Conservation (phyloP, 2,113 vertebrate genomes). For the Percina caprodes region DNA sequence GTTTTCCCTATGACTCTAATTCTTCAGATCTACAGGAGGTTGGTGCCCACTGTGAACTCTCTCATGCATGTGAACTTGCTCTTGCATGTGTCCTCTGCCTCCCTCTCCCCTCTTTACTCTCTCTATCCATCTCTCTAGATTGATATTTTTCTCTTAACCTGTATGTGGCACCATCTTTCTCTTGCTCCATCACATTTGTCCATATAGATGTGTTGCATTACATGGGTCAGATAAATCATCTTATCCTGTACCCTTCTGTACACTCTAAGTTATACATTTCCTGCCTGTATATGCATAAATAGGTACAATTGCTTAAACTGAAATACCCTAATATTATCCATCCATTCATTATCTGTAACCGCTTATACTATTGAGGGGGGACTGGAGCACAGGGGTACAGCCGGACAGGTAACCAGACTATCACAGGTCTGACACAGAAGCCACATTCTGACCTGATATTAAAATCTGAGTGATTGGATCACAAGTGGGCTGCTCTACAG, state of each 20-base stretch:
- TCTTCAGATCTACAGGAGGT: conserved; percentile 71
- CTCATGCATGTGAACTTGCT: conserved; percentile 61
- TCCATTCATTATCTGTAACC: too few species aligned
- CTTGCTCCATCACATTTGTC: conserved; percentile 3
- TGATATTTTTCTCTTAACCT: conserved; percentile 31
- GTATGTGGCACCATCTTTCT: background rate
- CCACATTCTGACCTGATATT: too few species aligned
- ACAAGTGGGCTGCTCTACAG: too few species aligned
- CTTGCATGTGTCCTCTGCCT: conserved; percentile 41
- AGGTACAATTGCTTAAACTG: background rate
- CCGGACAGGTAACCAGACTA: too few species aligned
- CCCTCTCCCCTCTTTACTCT: conserved; percentile 18
- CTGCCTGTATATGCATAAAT: background rate
- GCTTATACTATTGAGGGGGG: background rate
- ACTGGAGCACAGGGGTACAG: too few species aligned
- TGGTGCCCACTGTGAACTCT: conserved; percentile 68
- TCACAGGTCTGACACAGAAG: too few species aligned
- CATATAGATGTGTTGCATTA: background rate
- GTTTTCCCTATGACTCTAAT: conserved; percentile 69
- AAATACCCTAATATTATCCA: background rate
- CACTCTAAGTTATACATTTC: background rate
- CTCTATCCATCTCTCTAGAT: conserved; percentile 26
- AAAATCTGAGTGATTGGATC: too few species aligned
- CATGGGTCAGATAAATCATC: conserved; percentile 8
- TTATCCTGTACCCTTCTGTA: background rate